phyloP scores from a whole-genome alignment of 2,797 vertebrate species.

The Acomys russatus region DNA sequence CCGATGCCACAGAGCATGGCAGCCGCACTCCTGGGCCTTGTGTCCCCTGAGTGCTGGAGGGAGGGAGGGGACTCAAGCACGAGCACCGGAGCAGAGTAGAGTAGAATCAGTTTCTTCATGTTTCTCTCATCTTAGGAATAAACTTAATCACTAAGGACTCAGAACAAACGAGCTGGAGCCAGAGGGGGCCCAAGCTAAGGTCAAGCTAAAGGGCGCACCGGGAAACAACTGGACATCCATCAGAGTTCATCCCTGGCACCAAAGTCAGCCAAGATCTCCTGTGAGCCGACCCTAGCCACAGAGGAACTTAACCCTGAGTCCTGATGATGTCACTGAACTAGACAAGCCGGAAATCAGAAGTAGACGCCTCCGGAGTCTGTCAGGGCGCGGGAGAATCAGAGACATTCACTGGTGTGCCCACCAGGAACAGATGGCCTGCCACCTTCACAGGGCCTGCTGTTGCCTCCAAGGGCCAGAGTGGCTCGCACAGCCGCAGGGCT shows the following conservation, averaged over 20 bases:
- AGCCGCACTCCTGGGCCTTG: too few relatives aligned
- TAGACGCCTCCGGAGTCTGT: neutral
- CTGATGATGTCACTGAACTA: neutral
- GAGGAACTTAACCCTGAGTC: neutral
- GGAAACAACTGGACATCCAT: too few relatives aligned
- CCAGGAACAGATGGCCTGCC: neutral
- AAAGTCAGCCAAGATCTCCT: neutral
- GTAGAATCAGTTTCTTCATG: neutral
- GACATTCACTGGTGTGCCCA: neutral
- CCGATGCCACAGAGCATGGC: neutral
- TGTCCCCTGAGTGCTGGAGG: neutral
- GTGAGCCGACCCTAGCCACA: accelerated
- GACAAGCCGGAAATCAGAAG: neutral
- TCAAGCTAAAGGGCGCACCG: neutral
- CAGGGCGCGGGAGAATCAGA: neutral
- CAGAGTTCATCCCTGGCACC: neutral
- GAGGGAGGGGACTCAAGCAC: neutral
- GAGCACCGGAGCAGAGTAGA: neutral
- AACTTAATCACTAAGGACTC: too few relatives aligned
- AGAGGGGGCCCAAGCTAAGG: neutral
- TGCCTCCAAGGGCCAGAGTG: neutral
- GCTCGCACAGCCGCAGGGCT: neutral
- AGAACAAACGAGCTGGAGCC: neutral
- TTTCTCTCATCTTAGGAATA: too few relatives aligned
- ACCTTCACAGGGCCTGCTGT: neutral